Conservation (phyloP, 2,888 invertebrate species). For the Chesias legatella region DNA sequence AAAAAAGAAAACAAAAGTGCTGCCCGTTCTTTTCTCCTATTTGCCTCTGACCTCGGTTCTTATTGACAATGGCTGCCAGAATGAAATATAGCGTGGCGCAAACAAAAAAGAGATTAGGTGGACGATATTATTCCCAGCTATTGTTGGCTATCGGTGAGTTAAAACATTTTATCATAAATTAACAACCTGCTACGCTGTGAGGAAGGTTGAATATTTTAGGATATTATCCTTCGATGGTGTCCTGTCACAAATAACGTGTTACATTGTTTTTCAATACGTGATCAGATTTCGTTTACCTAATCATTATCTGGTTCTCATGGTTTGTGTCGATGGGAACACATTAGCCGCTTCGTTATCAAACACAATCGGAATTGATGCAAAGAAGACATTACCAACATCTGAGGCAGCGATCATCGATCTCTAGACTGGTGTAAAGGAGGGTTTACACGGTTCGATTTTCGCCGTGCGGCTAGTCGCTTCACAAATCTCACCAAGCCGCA, state of each 20-base stretch:
- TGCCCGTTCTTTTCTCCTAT: conserved; percentile 69
- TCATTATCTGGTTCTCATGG: too few species aligned
- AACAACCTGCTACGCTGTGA: conserved; percentile 62
- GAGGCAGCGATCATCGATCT: not conserved
- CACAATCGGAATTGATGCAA: not conserved
- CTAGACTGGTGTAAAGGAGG: not conserved
- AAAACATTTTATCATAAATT: conserved; percentile 51
- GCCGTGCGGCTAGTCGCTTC: too few species aligned
- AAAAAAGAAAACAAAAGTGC: conserved; percentile 74
- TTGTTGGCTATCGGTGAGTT: conserved; percentile 47
- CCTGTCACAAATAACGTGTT: conserved; percentile 10
- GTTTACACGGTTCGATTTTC: too few species aligned
- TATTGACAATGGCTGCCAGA: conserved; percentile 79
- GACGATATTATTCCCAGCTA: conserved; percentile 64
- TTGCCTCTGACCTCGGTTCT: conserved; percentile 76
- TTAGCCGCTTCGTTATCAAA: too few species aligned
- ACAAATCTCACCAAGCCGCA: too few species aligned
- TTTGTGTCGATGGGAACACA: too few species aligned
- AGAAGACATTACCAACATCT: not conserved
- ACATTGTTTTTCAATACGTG: conserved; percentile 4
- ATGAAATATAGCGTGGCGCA: conserved; percentile 77
- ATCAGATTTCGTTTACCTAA: not conserved
- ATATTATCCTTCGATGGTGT: conserved; percentile 30
- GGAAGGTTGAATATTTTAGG: conserved; percentile 60
- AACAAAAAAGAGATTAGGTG: conserved; percentile 76